Base-by-base conservation (phyloP, 1,140 invertebrate species). In the Trachymyrmex cornetzi region DNA sequence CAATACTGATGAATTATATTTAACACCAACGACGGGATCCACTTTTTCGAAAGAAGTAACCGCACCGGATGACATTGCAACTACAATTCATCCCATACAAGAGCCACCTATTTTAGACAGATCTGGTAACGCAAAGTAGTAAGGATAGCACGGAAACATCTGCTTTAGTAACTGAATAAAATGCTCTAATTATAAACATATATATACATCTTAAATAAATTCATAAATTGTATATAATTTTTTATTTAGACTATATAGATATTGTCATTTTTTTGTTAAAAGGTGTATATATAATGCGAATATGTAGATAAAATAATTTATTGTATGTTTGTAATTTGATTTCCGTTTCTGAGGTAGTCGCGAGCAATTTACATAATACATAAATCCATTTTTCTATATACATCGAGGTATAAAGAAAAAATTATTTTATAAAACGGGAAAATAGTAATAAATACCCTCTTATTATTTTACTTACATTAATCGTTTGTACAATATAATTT, bases 271-370 rank as follows among this genome's bases (percentile, higher is more conserved):
- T n/a, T n/a, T n/a, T 7, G 24, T n/a, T 22, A 6, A 57, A 59
- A 72, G 16, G 27, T 64, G 6, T 27, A 19, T 57, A n/a, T 59
- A 24, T 30, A 27, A 80, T 55, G 30, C n/a, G 14, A 72, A 71
- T 55, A 59, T 16, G 3, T 72, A 72, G 53, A 59, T 57, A 72
- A 72, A 82, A 61, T 59, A 72, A 82, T 82, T 72, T 82, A 82
- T 72, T 67, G 38, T 30, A 61, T n/a, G 19, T 82, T 48, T 1
- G 0, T 22, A 72, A 44, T 22, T 72, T 82, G 34, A 59, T 61
- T 72, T 67, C 30, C 34, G 19, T 72, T 59, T 72, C 34, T 59
- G 66, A 81, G 79, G 67, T 82, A 59, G 53, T 48, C 19, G 12
- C n/a, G 50, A 72, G 6, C 16, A 81, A 81, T 44, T 72, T 57